These are phyloP conservation scores for Drosophila lacertosa DNA, from an alignment of 1,140 invertebrate genomes.

Conservation along the genomic window DNA sequence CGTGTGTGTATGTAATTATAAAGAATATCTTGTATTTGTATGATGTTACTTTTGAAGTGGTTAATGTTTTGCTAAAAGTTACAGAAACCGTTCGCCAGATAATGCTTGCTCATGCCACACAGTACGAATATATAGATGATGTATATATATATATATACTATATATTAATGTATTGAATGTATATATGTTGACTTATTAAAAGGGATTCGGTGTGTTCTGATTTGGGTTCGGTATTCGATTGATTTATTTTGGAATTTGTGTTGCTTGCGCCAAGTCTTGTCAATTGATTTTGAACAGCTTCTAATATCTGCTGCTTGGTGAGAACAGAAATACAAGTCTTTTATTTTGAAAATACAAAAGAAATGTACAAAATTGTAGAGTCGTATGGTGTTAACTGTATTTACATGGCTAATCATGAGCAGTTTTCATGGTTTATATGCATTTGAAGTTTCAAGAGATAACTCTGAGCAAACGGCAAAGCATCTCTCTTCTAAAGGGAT, in stretches of 20 bases:
- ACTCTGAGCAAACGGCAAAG: slow-evolving; percentile 30
- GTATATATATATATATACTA: neutral
- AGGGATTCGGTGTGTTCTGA: slow-evolving; percentile 18
- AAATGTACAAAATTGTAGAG: slow-evolving; percentile 22
- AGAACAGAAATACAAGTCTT: too few species aligned
- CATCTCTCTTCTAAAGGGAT: slow-evolving; percentile 9
- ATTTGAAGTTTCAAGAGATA: slow-evolving; percentile 10
- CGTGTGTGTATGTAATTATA: slow-evolving; percentile 17
- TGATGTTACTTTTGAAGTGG: neutral
- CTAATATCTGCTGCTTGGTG: too few species aligned
- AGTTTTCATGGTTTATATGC: slow-evolving; percentile 6
- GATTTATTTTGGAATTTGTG: slow-evolving; percentile 12
- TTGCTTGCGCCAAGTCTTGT: too few species aligned
- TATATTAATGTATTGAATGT: neutral
- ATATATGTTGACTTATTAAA: too few species aligned
- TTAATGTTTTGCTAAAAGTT: slow-evolving; percentile 35
- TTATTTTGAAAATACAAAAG: slow-evolving; percentile 32
- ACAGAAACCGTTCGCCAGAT: slow-evolving; percentile 34
- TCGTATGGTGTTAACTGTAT: neutral
- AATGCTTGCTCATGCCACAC: slow-evolving; percentile 15
- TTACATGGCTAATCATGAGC: slow-evolving; percentile 1
- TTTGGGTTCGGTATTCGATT: slow-evolving; percentile 5
- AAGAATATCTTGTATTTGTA: slow-evolving; percentile 24
- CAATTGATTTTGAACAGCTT: slow-evolving; percentile 9
- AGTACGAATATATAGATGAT: slow-evolving; percentile 12